Percentiles rank a stretch among this genome's conserved stretches.
Conservation (phyloP, 2,888 invertebrate species). For the Eupithecia inturbata region DNA sequence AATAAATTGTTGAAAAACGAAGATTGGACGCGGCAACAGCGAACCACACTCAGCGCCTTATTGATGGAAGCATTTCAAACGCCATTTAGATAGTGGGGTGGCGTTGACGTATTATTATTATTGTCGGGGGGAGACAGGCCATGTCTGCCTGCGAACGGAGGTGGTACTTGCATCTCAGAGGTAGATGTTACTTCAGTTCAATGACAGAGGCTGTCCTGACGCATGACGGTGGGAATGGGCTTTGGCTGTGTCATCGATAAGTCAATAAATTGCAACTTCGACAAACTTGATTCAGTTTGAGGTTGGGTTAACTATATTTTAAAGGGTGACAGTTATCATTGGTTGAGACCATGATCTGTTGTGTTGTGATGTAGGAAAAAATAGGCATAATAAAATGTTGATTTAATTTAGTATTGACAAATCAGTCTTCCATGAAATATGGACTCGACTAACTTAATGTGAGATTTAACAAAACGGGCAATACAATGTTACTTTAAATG, state of each 20-base stretch:
- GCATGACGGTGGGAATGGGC: neutral
- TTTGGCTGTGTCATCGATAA: neutral
- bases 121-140: constrained; percentile 48
- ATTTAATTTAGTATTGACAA: neutral
- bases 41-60: constrained; percentile 76
- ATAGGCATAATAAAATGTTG: neutral
- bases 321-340: neutral
- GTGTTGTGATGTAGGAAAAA: neutral
- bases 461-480: constrained; percentile 21
- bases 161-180: constrained; percentile 30
- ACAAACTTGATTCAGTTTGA: neutral
- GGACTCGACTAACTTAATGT: neutral
- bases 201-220: constrained; percentile 6
- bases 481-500: constrained; percentile 20
- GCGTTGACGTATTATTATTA: constrained; percentile 81
- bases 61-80: constrained; percentile 83
- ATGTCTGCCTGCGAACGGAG: constrained; percentile 36
- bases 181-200: constrained; percentile 11
- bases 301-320: neutral
- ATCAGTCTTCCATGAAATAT: neutral
- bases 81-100: constrained; percentile 80
- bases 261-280: constrained; percentile 5
- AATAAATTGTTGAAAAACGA: constrained; percentile 61
- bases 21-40: constrained; percentile 64
- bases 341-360: neutral